Conservation (phyloP, 2,113 vertebrate species). For the Scatophagus argus region DNA sequence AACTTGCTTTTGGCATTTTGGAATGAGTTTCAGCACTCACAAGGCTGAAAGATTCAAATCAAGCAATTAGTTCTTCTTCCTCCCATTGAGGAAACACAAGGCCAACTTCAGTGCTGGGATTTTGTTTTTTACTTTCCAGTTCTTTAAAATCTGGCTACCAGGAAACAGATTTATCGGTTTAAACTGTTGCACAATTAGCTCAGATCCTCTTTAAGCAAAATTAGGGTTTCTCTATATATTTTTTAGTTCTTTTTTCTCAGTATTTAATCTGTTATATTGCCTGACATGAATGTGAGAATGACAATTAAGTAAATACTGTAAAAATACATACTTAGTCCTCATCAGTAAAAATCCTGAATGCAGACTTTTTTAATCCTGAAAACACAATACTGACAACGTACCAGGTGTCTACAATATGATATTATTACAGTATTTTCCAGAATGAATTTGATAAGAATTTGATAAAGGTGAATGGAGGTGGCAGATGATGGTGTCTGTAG, state of each 20-base stretch:
- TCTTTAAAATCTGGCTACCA: neutral
- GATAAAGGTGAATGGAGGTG: neutral
- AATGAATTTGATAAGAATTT: neutral
- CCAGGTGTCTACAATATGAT: neutral
- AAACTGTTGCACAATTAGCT: neutral
- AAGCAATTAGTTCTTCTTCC: conserved; percentile 31
- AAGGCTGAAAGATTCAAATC: conserved; percentile 26
- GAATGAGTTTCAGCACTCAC: conserved; percentile 44
- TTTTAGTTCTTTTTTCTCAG: neutral
- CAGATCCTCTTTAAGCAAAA: neutral
- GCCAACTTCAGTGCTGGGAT: neutral
- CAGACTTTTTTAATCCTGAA: no score
- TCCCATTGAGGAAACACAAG: conserved; percentile 24
- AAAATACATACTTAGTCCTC: neutral
- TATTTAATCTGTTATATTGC: neutral
- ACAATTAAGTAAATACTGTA: neutral
- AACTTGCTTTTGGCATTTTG: conserved; percentile 60
- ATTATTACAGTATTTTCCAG: neutral
- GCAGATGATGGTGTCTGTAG: neutral
- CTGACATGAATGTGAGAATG: neutral
- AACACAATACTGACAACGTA: no score
- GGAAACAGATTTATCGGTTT: neutral
- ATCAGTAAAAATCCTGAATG: neutral
- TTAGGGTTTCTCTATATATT: neutral
- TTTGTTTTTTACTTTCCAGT: neutral